Conservation (phyloP, 2,113 vertebrate genomes). For the Ifrita kowaldi region DNA sequence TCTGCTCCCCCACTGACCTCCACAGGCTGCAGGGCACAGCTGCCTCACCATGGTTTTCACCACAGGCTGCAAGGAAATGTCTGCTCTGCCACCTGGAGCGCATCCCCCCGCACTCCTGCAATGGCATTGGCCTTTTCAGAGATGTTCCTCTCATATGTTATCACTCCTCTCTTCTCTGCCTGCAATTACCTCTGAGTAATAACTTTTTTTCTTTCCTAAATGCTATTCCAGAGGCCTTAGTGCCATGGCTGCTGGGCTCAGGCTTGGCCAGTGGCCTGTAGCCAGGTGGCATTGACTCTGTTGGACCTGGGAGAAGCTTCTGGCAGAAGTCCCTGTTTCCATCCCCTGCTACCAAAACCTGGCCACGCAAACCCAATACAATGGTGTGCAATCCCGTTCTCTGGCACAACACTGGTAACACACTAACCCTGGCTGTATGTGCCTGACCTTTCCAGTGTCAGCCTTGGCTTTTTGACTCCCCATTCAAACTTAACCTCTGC, state of each 20-base stretch:
- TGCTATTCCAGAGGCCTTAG: neutral
- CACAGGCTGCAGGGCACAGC: neutral
- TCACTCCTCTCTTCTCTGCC: neutral
- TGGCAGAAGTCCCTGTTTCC: neutral
- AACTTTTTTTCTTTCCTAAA: neutral
- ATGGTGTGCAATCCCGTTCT: neutral
- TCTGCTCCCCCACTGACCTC: neutral
- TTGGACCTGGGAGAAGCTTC: neutral
- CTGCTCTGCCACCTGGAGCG: too few relatives aligned
- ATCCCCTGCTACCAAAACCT: neutral
- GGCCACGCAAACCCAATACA: neutral
- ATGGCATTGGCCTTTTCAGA: neutral
- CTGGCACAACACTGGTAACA: neutral
- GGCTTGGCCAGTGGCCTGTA: neutral
- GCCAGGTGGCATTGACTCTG: neutral
- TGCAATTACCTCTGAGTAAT: neutral
- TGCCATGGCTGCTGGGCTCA: neutral
- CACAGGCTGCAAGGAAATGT: neutral
- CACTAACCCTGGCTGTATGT: neutral
- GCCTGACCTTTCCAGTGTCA: neutral
- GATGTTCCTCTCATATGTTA: neutral
- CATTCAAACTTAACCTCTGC: neutral
- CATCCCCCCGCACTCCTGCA: neutral
- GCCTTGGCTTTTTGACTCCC: neutral
- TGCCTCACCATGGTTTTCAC: neutral